These are phyloP conservation scores for Sturmia bella DNA, from an alignment of 2,888 invertebrate species.

Conservation along the genomic window DNA sequence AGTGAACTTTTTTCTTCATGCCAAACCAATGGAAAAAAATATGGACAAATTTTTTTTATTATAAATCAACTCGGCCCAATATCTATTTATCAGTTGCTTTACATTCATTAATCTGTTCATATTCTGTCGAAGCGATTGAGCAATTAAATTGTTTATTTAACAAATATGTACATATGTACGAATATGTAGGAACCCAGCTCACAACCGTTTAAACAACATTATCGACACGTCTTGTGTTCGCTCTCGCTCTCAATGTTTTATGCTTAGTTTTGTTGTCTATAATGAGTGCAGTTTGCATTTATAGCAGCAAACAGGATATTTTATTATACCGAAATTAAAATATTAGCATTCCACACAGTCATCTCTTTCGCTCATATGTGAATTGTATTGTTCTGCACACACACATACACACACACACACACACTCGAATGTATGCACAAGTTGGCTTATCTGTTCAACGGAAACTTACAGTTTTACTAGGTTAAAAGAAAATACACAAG, in stretches of 20 bases:
- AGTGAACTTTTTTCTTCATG: too few species aligned
- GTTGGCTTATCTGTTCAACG: conserved; percentile 50
- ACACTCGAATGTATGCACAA: conserved; percentile 24
- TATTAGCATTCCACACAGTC: conserved; percentile 48
- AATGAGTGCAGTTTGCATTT: conserved; percentile 47
- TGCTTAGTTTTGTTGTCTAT: conserved; percentile 5
- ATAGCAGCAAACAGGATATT: conserved; percentile 77
- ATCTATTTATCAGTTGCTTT: too few species aligned
- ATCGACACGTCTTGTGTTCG: conserved; percentile 49
- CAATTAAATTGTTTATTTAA: too few species aligned
- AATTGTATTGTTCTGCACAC: conserved; percentile 13
- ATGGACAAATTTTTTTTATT: too few species aligned
- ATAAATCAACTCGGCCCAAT: too few species aligned
- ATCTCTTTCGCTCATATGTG: conserved; percentile 65
- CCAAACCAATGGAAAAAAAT: too few species aligned
- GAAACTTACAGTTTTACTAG: conserved; percentile 56
- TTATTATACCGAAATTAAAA: conserved; percentile 79
- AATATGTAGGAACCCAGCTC: background rate
- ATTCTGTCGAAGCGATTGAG: too few species aligned
- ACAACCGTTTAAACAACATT: conserved; percentile 42
- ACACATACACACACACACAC: too few species aligned
- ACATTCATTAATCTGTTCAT: too few species aligned
- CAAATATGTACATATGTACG: background rate
- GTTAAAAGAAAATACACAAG: conserved; percentile 28
- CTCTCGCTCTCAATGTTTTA: conserved; percentile 1